Percentiles rank a stretch among this genome's conserved stretches.
Conservation (phyloP, 1,140 invertebrate genomes). For the Cotesia chilonis region DNA sequence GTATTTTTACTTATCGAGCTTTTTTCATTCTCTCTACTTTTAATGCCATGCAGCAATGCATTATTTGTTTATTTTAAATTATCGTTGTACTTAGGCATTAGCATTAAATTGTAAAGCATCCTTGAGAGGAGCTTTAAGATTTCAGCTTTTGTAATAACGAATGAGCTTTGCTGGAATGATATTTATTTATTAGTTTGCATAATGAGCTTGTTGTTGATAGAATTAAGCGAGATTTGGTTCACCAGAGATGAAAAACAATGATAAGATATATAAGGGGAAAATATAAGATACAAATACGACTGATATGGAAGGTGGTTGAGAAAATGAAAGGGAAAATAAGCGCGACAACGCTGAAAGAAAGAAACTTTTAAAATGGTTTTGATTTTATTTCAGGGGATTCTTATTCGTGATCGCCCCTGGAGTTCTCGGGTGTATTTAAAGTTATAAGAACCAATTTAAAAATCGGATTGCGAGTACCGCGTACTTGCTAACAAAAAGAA, state of each 20-base stretch:
- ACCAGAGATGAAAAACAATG: conserved; percentile 20
- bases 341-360: conserved; percentile 27
- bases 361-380: conserved; percentile 52
- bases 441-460: conserved; percentile 64
- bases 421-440: conserved; percentile 51
- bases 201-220: conserved; percentile 26
- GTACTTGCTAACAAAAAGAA: conserved; percentile 13
- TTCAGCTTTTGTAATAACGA: neutral
- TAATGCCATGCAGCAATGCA: neutral
- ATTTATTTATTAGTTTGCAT: no score
- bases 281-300: conserved; percentile 18
- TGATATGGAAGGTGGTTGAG: neutral
- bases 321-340: conserved; percentile 19
- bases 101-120: no score
- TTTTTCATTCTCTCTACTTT: neutral
- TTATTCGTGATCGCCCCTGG: conserved; percentile 5
- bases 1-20: conserved; percentile 30
- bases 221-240: conserved; percentile 13
- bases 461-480: conserved; percentile 46
- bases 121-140: no score
- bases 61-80: neutral
- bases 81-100: no score
- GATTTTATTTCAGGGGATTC: conserved; percentile 49
- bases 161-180: neutral
- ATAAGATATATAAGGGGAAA: conserved; percentile 38